Conservation (phyloP, 2,113 vertebrate species). For the Eurystomus gularis region DNA sequence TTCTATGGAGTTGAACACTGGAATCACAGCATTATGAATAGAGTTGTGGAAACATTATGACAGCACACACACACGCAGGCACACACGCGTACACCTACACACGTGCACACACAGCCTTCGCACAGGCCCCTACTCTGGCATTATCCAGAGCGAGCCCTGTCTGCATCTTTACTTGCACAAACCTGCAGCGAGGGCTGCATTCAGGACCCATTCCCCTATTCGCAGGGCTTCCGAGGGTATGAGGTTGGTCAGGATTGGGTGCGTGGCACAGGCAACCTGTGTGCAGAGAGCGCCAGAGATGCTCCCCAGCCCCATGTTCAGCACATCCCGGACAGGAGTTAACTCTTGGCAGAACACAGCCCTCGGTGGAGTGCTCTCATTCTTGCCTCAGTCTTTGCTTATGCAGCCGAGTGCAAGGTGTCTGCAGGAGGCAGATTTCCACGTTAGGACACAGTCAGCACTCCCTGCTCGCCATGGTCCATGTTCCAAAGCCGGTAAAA, state of each 20-base stretch:
- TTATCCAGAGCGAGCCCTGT: background rate
- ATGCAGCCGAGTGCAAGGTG: accelerated
- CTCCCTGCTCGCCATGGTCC: constrained; percentile 85
- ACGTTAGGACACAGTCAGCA: constrained; percentile 53
- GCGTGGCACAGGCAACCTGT: background rate
- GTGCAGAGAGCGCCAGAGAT: background rate
- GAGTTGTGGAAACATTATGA: constrained; percentile 63
- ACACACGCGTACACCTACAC: constrained; percentile 8
- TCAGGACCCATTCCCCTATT: background rate
- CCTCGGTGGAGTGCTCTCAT: background rate
- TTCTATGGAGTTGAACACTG: constrained; percentile 56
- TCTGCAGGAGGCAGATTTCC: background rate
- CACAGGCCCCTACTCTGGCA: background rate
- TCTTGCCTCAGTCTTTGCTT: background rate
- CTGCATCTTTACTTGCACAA: background rate
- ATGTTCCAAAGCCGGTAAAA: constrained; percentile 93
- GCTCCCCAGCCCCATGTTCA: background rate
- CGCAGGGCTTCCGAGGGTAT: background rate
- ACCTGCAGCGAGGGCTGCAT: background rate
- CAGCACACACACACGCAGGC: constrained; percentile 5
- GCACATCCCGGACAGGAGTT: background rate
- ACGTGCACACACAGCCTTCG: background rate
- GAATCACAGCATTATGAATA: constrained; percentile 41
- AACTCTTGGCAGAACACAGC: background rate
- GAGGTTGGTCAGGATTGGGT: background rate